phyloP scores from a whole-genome alignment of 2,113 vertebrate genomes.

The Hemibagrus wyckioides region DNA sequence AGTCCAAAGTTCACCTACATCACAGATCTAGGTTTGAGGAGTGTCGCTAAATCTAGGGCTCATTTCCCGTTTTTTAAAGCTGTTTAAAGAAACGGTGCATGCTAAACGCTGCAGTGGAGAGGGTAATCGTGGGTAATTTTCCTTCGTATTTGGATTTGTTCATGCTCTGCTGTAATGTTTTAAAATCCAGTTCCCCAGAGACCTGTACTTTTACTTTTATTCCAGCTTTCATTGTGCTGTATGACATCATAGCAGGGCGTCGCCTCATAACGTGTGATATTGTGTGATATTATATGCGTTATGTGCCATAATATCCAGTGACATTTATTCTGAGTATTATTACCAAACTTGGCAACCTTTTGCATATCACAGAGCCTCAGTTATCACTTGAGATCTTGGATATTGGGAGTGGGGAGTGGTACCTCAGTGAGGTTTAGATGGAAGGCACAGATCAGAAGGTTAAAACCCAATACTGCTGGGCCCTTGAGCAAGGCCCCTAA shows the following conservation, averaged over 20 bases:
- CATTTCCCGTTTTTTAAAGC: not conserved
- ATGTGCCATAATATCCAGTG: not conserved
- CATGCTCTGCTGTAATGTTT: not conserved
- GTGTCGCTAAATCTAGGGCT: not conserved
- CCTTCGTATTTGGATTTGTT: not conserved
- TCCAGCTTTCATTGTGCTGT: not conserved
- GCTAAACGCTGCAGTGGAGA: not conserved
- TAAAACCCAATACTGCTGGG: too few species aligned
- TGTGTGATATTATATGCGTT: not conserved
- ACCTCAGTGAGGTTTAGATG: too few species aligned
- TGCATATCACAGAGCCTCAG: not conserved
- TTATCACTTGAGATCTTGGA: not conserved
- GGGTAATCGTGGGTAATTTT: not conserved
- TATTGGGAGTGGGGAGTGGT: not conserved
- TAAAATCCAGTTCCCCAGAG: not conserved
- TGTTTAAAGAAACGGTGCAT: constrained; percentile 4
- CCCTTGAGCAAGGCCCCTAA: too few species aligned
- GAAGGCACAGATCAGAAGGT: too few species aligned
- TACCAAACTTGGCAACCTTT: not conserved
- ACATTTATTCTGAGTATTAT: not conserved
- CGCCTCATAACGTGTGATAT: not conserved
- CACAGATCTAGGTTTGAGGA: not conserved
- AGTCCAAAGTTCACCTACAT: too few species aligned
- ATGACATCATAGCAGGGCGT: not conserved
- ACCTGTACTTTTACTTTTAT: not conserved